A percentile compares a stretch with the other conserved stretches of the same genome.
phyloP scores from a whole-genome alignment of 2,888 invertebrate species.

The Ormyrus nitidulus region DNA sequence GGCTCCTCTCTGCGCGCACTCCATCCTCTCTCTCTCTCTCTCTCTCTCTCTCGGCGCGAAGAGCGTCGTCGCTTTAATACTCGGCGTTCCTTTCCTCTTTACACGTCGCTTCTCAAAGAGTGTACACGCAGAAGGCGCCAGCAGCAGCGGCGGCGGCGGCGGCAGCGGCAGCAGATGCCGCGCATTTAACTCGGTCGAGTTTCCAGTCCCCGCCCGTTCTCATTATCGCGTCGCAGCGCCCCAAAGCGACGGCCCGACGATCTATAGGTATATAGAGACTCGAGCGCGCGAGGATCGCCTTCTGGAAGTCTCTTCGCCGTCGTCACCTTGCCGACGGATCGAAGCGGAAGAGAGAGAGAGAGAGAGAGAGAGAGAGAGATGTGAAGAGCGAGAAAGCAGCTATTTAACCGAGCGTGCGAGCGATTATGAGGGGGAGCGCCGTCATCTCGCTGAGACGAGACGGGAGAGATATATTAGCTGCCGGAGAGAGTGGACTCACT shows the following conservation, averaged over 20 bases:
- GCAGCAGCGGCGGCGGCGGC: neutral
- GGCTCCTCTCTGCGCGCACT: too few species aligned
- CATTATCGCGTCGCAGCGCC: constrained; percentile 73
- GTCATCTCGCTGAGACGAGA: too few species aligned
- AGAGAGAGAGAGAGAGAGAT: constrained; percentile 13
- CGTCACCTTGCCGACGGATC: constrained; percentile 50
- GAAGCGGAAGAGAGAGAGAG: constrained; percentile 19
- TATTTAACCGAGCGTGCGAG: constrained; percentile 38
- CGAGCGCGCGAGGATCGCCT: constrained; percentile 24
- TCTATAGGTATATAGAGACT: neutral
- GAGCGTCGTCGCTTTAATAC: constrained; percentile 29
- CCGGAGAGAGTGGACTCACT: too few species aligned
- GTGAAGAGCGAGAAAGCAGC: neutral
- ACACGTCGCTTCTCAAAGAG: constrained; percentile 51
- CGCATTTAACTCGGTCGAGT: constrained; percentile 52
- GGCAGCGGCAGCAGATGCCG: constrained; percentile 35
- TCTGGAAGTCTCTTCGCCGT: constrained; percentile 14
- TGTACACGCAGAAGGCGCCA: constrained; percentile 37
- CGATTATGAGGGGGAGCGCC: constrained; percentile 25
- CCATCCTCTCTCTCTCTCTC: neutral
- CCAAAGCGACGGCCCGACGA: constrained; percentile 59
- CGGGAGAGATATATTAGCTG: too few species aligned
- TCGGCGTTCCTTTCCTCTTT: constrained; percentile 41
- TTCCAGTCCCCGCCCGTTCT: constrained; percentile 67
- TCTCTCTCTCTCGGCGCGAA: neutral